Percentiles rank a stretch among this genome's conserved stretches.
These are phyloP conservation scores for Ips nitidus DNA, from an alignment of 1,140 invertebrate genomes.

Conservation along the genomic window DNA sequence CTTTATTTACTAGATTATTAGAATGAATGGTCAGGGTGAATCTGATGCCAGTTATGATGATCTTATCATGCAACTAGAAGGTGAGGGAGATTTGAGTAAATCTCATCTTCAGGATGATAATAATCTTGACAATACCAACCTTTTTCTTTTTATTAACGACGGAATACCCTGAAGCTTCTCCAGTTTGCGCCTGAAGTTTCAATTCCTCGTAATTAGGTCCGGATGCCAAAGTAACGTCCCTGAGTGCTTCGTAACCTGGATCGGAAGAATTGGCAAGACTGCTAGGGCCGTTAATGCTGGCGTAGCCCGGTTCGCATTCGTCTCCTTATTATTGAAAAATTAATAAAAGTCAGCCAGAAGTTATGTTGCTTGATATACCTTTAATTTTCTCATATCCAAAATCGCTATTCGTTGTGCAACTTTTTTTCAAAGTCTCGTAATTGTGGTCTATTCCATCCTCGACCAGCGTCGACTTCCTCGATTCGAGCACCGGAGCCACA, in stretches of 20 bases:
- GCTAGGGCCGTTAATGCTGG: conserved; percentile 57
- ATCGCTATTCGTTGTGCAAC: conserved; percentile 58
- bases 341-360: conserved; percentile 8
- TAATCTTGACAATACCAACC: conserved; percentile 1
- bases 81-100: no score
- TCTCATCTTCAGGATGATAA: background rate
- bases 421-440: conserved; percentile 49
- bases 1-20: no score
- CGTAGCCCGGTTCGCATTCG: conserved; percentile 52
- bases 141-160: conserved; percentile 57
- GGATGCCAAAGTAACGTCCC: conserved; percentile 54
- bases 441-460: conserved; percentile 42
- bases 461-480: no score
- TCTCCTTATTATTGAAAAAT: conserved; percentile 6
- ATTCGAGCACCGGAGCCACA: no score
- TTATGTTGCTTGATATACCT: conserved; percentile 36
- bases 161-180: conserved; percentile 53
- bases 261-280: conserved; percentile 62
- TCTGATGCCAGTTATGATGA: no score
- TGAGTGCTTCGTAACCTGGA: conserved; percentile 63
- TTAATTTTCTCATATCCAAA: conserved; percentile 66
- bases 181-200: conserved; percentile 51
- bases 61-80: no score
- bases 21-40: no score
- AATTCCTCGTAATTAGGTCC: conserved; percentile 75